Evolutionary conservation across 2,888 invertebrate genomes (phyloP).

Genomic region (Cancer borealis): DNA sequence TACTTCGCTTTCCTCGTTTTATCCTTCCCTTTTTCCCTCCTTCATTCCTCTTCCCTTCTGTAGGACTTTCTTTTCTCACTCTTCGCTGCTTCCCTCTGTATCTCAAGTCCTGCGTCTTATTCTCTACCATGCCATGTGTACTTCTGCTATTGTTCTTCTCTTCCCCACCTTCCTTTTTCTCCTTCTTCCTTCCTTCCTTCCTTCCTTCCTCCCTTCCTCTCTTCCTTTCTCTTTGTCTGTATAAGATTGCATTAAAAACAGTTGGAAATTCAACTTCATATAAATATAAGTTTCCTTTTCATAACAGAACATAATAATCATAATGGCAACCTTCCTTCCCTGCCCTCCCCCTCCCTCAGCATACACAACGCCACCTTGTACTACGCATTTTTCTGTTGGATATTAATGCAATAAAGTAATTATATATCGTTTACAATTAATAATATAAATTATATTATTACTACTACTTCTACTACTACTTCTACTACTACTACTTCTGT

Average conservation of each 20-base stretch:
- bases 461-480: too few species aligned
- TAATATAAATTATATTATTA: too few species aligned
- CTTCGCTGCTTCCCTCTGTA: not conserved
- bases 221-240: not conserved
- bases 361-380: not conserved
- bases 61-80: not conserved
- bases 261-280: not conserved
- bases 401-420: not conserved
- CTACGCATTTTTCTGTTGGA: not conserved
- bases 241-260: not conserved
- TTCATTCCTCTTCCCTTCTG: constrained; percentile 5
- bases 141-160: not conserved
- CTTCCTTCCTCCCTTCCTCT: not conserved
- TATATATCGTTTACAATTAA: not conserved
- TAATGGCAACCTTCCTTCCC: not conserved
- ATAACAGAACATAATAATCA: not conserved
- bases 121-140: too few species aligned
- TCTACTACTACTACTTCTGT: too few species aligned
- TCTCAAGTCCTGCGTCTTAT: too few species aligned
- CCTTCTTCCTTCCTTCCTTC: not conserved
- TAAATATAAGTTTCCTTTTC: not conserved
- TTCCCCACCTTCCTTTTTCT: not conserved
- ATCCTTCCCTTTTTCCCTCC: not conserved
- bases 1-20: not conserved
- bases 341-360: not conserved